These are phyloP conservation scores for Dicaeum eximium DNA, from an alignment of 2,113 vertebrate species.

Conservation along the genomic window DNA sequence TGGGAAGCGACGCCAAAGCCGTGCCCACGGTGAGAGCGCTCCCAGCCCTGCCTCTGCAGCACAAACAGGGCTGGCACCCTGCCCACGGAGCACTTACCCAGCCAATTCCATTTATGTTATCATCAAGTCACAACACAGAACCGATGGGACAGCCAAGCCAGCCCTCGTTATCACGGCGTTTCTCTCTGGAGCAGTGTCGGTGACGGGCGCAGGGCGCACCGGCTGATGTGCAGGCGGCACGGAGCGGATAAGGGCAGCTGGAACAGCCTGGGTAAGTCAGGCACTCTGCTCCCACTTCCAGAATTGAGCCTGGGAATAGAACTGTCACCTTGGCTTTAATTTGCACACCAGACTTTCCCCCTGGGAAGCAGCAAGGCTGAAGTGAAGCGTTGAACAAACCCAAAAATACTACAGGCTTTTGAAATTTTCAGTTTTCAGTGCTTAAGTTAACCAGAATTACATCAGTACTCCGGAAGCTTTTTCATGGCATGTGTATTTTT, in stretches of 20 bases:
- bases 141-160: neutral
- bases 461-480: neutral
- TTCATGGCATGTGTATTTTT: neutral
- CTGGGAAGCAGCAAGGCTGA: neutral
- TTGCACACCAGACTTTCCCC: neutral
- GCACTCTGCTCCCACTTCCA: neutral
- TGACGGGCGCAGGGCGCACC: too few relatives aligned
- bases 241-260: neutral
- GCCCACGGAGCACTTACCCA: conserved; percentile 2
- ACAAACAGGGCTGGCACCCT: neutral
- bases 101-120: neutral
- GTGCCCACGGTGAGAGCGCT: neutral
- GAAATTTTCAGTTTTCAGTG: neutral
- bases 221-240: neutral
- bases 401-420: neutral
- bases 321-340: neutral
- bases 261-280: neutral
- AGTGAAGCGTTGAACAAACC: neutral
- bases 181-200: neutral
- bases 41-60: neutral
- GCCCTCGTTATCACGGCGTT: neutral
- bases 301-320: neutral
- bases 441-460: neutral
- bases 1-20: neutral
- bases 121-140: neutral